A percentile compares a stretch with the other conserved stretches of the same genome.
Conservation (phyloP, 2,888 invertebrate genomes). For the Tolmerus cingulatus region DNA sequence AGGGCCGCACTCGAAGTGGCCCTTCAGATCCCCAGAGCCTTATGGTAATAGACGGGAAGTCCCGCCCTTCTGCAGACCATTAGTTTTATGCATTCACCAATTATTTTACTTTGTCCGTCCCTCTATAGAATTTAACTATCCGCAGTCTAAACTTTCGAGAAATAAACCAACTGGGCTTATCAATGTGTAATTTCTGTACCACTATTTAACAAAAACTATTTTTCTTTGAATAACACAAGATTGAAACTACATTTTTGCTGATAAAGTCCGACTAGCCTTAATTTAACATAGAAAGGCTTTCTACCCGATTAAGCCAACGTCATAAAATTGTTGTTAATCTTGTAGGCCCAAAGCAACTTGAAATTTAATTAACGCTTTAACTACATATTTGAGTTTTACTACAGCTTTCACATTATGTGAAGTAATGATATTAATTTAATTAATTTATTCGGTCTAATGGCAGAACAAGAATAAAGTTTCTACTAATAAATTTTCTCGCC, state of each 20-base stretch:
- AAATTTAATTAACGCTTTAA: too few relatives aligned
- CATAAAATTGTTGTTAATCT: too few relatives aligned
- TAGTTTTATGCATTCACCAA: constrained; percentile 6
- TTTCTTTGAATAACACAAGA: neutral
- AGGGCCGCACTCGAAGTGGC: neutral
- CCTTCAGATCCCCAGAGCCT: neutral
- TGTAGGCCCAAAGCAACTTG: too few relatives aligned
- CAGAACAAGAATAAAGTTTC: too few relatives aligned
- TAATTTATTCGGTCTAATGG: too few relatives aligned
- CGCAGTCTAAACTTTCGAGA: neutral
- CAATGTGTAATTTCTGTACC: neutral
- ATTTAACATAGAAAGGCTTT: neutral
- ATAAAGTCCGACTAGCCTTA: neutral
- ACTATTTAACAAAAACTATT: neutral
- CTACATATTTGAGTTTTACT: too few relatives aligned
- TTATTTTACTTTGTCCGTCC: neutral
- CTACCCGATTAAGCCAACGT: neutral
- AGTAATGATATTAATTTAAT: too few relatives aligned
- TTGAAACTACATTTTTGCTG: neutral
- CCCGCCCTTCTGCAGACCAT: neutral
- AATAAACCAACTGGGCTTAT: neutral
- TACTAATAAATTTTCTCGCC: too few relatives aligned
- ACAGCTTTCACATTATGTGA: too few relatives aligned
- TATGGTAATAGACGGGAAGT: neutral
- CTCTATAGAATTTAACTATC: neutral